phyloP scores from a whole-genome alignment of 2,797 vertebrate species.

The Fistularia commersonii region DNA sequence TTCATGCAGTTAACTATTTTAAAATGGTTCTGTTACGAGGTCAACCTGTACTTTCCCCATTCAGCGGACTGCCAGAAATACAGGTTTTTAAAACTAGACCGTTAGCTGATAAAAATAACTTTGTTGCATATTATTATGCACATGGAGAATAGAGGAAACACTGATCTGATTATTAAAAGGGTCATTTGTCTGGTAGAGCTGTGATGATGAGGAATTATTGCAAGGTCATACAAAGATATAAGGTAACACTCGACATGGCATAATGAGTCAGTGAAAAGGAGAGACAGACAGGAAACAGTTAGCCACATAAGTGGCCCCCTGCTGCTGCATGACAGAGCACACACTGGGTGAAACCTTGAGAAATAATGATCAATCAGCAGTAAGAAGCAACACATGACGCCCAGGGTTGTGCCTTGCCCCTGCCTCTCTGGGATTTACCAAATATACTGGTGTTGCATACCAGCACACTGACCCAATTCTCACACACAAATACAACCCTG shows the following conservation, averaged over 20 bases:
- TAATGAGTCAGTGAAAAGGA: conserved; percentile 8
- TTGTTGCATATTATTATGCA: too few relatives aligned
- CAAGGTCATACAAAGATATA: conserved; percentile 20
- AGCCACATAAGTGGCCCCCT: too few relatives aligned
- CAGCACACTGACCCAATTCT: conserved; percentile 70
- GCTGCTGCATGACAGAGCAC: neutral
- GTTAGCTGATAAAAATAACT: too few relatives aligned
- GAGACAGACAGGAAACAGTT: neutral
- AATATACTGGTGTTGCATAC: conserved; percentile 42
- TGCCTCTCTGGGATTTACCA: conserved; percentile 20
- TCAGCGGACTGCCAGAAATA: too few relatives aligned
- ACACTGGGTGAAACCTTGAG: neutral
- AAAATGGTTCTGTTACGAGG: conserved; percentile 23
- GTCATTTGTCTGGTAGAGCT: neutral
- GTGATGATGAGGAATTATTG: conserved; percentile 23
- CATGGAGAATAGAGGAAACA: too few relatives aligned
- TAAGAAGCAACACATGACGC: conserved; percentile 41
- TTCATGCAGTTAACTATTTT: conserved; percentile 17
- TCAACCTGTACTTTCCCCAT: neutral
- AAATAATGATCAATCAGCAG: conserved; percentile 33
- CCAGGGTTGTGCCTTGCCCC: conserved; percentile 25
- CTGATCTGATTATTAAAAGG: too few relatives aligned
- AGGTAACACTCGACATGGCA: conserved; percentile 33
- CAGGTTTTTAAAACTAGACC: too few relatives aligned
- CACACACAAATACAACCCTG: neutral